These are phyloP conservation scores for Seriola aureovittata DNA, from an alignment of 2,113 vertebrate genomes.

Conservation along the genomic window DNA sequence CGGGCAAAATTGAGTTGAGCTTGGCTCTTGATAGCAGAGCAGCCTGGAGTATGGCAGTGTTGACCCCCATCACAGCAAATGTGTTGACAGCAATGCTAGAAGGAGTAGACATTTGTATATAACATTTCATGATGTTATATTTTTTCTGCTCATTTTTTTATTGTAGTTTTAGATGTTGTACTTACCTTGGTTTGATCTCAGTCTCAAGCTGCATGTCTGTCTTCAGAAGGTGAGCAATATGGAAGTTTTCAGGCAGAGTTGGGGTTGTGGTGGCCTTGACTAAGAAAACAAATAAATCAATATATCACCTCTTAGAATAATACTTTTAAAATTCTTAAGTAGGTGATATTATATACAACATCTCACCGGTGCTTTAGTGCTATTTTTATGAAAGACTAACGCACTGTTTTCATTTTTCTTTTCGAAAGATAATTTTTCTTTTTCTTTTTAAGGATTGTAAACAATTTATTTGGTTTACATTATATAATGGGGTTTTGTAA, in stretches of 20 bases:
- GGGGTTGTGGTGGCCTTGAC: constrained; percentile 70
- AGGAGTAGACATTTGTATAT: constrained; percentile 21
- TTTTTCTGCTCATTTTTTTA: not conserved
- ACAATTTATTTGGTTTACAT: not conserved
- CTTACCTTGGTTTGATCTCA: constrained; percentile 81
- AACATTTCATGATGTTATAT: not conserved
- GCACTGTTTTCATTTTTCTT: not conserved
- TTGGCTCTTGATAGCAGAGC: constrained; percentile 80
- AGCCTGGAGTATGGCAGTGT: constrained; percentile 86
- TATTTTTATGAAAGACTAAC: not conserved
- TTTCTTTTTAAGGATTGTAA: not conserved
- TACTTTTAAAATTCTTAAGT: not conserved
- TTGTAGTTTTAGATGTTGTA: not conserved
- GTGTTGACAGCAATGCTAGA: constrained; percentile 81
- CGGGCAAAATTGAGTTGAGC: constrained; percentile 66
- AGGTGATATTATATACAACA: not conserved
- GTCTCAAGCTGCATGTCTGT: constrained; percentile 71
- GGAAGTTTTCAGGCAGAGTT: constrained; percentile 70
- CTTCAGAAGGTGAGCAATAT: constrained; percentile 66
- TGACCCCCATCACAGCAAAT: constrained; percentile 86
- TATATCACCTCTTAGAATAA: not conserved
- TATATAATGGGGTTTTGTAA: not conserved
- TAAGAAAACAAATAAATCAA: constrained; percentile 35
- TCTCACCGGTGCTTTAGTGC: not conserved
- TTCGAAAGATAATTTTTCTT: not conserved